Conservation (phyloP, 2,888 invertebrate species). For the Dioctria linearis region DNA sequence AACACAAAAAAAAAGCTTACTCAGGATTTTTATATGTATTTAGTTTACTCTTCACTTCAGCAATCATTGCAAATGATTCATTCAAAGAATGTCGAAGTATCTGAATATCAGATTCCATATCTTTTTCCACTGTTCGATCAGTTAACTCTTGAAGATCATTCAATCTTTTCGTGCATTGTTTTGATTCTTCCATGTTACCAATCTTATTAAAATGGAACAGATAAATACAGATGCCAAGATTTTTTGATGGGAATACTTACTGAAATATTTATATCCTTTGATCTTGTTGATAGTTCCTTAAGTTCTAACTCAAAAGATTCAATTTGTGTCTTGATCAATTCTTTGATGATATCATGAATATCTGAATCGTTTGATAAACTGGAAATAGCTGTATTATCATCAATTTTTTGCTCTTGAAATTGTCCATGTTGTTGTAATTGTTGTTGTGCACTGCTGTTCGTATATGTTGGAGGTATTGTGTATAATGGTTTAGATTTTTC, state of each 20-base stretch:
- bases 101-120: conserved; percentile 76
- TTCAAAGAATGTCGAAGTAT: conserved; percentile 71
- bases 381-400: neutral
- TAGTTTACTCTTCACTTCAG: conserved; percentile 68
- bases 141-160: conserved; percentile 75
- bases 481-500: conserved; percentile 64
- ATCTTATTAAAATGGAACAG: conserved; percentile 63
- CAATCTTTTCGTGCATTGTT: conserved; percentile 72
- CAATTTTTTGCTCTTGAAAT: conserved; percentile 20
- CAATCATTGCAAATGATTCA: conserved; percentile 70
- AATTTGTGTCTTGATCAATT: conserved; percentile 78
- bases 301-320: conserved; percentile 78
- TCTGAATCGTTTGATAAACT: conserved; percentile 19
- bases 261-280: conserved; percentile 72
- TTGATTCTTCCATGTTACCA: conserved; percentile 75
- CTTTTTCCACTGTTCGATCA: conserved; percentile 76
- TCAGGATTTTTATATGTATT: conserved; percentile 67
- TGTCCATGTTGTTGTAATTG: conserved; percentile 13
- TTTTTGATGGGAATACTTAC: conserved; percentile 58
- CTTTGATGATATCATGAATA: conserved; percentile 71
- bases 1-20: conserved; percentile 61
- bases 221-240: neutral
- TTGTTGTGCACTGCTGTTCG: conserved; percentile 47
- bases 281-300: conserved; percentile 74
- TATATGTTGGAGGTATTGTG: conserved; percentile 65